Evolutionary conservation across 2,888 invertebrate species (phyloP).

Genomic region (Autographa gamma): DNA sequence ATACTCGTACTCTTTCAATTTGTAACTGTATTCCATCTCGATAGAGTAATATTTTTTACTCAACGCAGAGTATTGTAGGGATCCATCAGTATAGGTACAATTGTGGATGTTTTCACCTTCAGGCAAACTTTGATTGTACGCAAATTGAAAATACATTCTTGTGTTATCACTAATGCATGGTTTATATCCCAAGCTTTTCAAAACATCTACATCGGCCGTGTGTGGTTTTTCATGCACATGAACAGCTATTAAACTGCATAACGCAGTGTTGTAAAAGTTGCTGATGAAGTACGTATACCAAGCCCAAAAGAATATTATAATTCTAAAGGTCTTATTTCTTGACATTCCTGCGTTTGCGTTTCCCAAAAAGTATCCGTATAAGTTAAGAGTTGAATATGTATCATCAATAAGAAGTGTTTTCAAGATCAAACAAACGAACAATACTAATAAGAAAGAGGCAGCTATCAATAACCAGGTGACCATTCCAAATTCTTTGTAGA

Average conservation of each 20-base stretch:
- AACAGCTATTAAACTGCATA: conserved; percentile 71
- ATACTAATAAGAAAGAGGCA: conserved; percentile 56
- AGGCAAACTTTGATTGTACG: conserved; percentile 68
- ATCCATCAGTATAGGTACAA: conserved; percentile 60
- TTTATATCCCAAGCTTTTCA: conserved; percentile 61
- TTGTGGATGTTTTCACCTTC: conserved; percentile 51
- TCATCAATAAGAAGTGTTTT: conserved; percentile 48
- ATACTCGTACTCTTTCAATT: conserved; percentile 64
- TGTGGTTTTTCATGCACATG: conserved; percentile 59
- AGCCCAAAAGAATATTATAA: conserved; percentile 71
- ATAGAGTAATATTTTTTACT: conserved; percentile 64
- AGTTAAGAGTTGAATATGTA: conserved; percentile 58
- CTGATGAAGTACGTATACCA: conserved; percentile 75
- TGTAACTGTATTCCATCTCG: conserved; percentile 65
- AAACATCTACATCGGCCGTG: conserved; percentile 54
- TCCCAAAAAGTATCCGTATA: conserved; percentile 72
- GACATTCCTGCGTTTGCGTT: conserved; percentile 64
- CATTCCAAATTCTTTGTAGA: conserved; percentile 68
- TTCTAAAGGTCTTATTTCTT: conserved; percentile 61
- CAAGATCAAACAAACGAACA: conserved; percentile 52
- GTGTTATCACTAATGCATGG: conserved; percentile 70
- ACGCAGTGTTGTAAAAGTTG: conserved; percentile 75
- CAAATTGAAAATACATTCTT: conserved; percentile 63
- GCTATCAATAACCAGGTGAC: conserved; percentile 70
- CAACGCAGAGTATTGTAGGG: conserved; percentile 65